These are phyloP conservation scores for Pagrus major DNA, from an alignment of 2,113 vertebrate genomes.

Conservation along the genomic window DNA sequence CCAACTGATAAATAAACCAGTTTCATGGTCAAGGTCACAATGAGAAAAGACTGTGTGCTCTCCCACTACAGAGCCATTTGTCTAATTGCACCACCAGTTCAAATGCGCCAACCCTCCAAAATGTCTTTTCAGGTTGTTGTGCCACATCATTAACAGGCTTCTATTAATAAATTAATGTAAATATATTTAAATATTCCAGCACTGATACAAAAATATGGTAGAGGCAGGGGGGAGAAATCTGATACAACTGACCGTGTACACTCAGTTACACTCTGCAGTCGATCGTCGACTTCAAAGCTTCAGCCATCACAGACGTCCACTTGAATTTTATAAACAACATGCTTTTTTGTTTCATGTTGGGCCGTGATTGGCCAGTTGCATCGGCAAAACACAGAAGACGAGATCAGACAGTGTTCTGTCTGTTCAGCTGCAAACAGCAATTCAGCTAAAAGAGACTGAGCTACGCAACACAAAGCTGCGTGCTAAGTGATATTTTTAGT, in stretches of 20 bases:
- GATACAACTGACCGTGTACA: not conserved
- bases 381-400: not conserved
- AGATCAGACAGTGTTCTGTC: not conserved
- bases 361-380: not conserved
- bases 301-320: not conserved
- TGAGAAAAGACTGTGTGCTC: not conserved
- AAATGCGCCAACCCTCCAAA: not conserved
- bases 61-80: not conserved
- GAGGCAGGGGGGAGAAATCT: not conserved
- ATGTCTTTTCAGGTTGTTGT: not conserved
- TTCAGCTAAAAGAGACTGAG: not conserved
- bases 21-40: not conserved
- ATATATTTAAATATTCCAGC: not conserved
- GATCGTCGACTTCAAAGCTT: not conserved
- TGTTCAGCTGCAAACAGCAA: not conserved
- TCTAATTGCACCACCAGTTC: not conserved
- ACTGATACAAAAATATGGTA: not conserved
- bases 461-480: not conserved
- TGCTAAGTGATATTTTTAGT: not conserved
- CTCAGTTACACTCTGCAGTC: not conserved
- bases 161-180: not conserved
- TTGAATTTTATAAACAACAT: not conserved
- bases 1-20: not conserved
- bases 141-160: not conserved
- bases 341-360: not conserved